Evolutionary conservation across 2,113 vertebrate genomes (phyloP).

Genomic region (Cnemophilus loriae): DNA sequence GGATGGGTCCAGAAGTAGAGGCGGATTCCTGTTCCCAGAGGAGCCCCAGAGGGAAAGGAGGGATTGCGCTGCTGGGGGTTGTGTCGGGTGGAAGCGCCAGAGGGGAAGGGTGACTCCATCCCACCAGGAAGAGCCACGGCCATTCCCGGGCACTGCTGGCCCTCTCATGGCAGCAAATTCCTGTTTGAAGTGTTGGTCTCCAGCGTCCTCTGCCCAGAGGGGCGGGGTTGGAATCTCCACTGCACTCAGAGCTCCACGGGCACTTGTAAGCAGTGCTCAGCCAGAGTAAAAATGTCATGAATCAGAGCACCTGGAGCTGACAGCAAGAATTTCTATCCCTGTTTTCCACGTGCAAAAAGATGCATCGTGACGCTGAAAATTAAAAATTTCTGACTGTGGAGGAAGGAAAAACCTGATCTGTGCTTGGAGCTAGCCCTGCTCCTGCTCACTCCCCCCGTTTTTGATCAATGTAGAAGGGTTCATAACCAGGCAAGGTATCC

Average conservation of each 20-base stretch:
- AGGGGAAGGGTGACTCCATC: neutral
- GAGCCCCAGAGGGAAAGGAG: neutral
- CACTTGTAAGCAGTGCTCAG: neutral
- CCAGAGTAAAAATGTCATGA: fast-evolving
- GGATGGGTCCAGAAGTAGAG: neutral
- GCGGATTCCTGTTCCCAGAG: too few relatives aligned
- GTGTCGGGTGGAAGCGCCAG: too few relatives aligned
- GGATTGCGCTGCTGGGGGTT: fast-evolving
- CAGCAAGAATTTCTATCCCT: too few relatives aligned
- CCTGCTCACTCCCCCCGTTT: neutral
- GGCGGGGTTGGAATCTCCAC: neutral
- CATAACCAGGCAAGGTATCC: neutral
- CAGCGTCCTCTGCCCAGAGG: neutral
- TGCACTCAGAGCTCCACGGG: neutral
- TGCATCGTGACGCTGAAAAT: fast-evolving
- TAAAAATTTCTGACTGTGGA: neutral
- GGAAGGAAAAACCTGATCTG: fast-evolving
- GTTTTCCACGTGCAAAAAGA: fast-evolving
- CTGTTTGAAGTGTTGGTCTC: neutral
- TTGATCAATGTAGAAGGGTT: neutral
- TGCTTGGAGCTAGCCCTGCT: neutral
- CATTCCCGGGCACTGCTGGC: neutral
- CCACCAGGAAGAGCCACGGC: neutral
- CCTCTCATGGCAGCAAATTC: neutral
- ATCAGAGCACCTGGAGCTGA: neutral